Evolutionary conservation across 2,797 vertebrate species (phyloP), one percentile per base, ranked within the genome.

Genomic region (Gymnoscopelus microlampas): DNA sequence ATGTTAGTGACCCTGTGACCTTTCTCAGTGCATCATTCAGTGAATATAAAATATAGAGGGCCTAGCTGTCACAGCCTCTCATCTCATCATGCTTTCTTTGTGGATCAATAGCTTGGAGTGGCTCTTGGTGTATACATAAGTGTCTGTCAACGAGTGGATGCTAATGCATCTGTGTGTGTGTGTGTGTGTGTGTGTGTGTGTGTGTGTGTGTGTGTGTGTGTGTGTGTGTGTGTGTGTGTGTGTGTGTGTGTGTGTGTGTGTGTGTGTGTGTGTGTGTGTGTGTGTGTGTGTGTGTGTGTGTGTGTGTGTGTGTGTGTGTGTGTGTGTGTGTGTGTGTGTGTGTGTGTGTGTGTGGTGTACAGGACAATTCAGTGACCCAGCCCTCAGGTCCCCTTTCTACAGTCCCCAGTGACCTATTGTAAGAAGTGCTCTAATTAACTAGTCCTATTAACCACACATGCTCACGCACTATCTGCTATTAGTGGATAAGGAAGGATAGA

Each of bases 311-410:
- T 6, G n/a, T 23, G 53, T 4, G 53, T 54, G 53, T 24, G 53
- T 55, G 53, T 11, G 53, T 24, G n/a, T 1, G 3, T 55, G 53
- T 55, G 53, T 23, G 53, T 19, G n/a, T 19, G 53, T 54, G 53
- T 6, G n/a, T 23, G 53, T 4, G 53, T 54, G 53, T 24, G 53
- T 55, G 53, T 11, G 53, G 11, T 73, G 63, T 26, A 5, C 5
- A 8, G 80, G 80, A 85, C 85, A 88, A 88, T 88, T 72, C 85
- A 87, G 69, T 87, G 87, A 86, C 81, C 88, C 69, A 74, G 80
- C 82, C 86, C 90, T 83, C 72, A 63, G 76, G 90, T 85, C 87
- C 83, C 66, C 11, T 13, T 29, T 75, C 75, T 59, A 58, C 62
- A 68, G 71, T 81, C 81, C 78, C 69, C 24, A 62, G 48, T 80